A percentile compares a stretch with the other conserved stretches of the same genome.
Conservation (phyloP, 2,113 vertebrate genomes). For the Variabilichromis moorii region DNA sequence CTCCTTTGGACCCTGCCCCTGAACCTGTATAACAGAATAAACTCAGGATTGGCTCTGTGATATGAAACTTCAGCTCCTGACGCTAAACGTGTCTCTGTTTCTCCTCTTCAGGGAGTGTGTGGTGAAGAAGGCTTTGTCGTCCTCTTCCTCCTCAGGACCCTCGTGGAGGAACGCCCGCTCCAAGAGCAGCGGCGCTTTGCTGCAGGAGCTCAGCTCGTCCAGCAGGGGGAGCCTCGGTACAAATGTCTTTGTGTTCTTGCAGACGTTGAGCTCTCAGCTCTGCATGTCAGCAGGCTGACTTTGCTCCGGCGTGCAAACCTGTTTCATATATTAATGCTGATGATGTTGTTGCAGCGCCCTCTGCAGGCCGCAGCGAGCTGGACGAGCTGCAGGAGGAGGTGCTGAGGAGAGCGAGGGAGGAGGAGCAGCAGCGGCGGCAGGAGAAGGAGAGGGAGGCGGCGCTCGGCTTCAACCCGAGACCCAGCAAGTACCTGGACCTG, state of each 20-base stretch:
- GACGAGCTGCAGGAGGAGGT: conserved; percentile 93
- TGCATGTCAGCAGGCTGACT: rapidly evolving
- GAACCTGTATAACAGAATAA: background rate
- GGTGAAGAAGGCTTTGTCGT: conserved; percentile 55
- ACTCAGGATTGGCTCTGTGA: background rate
- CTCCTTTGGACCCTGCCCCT: background rate
- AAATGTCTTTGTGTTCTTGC: background rate
- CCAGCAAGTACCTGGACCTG: conserved; percentile 94
- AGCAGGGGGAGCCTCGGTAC: conserved; percentile 61
- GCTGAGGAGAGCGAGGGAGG: conserved; percentile 79
- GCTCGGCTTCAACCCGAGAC: conserved; percentile 89
- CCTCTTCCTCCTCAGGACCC: conserved; percentile 66
- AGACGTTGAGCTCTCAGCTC: background rate
- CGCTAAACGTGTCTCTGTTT: background rate
- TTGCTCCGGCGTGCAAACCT: rapidly evolving
- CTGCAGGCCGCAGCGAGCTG: conserved; percentile 76
- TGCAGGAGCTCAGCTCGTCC: conserved; percentile 61
- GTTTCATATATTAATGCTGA: background rate
- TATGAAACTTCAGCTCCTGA: background rate
- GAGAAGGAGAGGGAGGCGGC: conserved; percentile 88
- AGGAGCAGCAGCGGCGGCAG: conserved; percentile 80
- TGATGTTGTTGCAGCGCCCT: background rate
- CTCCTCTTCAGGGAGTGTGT: conserved; percentile 68
- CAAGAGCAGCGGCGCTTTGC: conserved; percentile 83
- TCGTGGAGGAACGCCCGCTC: conserved; percentile 85